Percentiles rank a stretch among this genome's conserved stretches.
Conservation (phyloP, 2,113 vertebrate species). For the Pituophis catenifer region DNA sequence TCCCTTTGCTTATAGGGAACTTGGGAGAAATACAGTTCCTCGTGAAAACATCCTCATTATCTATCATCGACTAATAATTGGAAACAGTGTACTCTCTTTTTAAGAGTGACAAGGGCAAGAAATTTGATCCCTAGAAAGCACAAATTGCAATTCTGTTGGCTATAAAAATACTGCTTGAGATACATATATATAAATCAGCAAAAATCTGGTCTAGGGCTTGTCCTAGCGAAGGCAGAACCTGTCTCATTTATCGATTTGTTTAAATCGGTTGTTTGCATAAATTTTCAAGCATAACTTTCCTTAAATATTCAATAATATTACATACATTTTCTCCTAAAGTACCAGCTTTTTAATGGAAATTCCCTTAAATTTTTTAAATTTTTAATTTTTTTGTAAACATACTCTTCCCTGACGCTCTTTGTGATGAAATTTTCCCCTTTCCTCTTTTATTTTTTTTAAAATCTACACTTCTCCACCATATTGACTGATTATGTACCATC, state of each 20-base stretch:
- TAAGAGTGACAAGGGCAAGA: neutral
- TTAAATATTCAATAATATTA: neutral
- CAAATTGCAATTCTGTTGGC: neutral
- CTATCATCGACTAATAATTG: neutral
- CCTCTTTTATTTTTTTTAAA: neutral
- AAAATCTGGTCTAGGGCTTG: neutral
- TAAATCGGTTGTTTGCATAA: neutral
- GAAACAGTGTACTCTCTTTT: neutral
- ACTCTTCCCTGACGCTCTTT: neutral
- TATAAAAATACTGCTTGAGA: neutral
- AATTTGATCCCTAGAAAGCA: too few species aligned
- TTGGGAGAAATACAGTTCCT: neutral
- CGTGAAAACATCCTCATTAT: neutral
- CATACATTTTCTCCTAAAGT: neutral
- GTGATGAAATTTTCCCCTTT: neutral
- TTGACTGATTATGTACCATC: neutral
- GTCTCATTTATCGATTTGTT: neutral
- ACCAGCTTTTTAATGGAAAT: neutral
- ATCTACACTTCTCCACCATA: neutral
- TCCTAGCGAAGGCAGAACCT: neutral
- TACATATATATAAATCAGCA: too few species aligned
- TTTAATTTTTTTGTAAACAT: neutral
- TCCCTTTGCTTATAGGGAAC: neutral
- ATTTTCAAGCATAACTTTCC: neutral
- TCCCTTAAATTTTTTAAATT: neutral